Percentiles rank a stretch among this genome's conserved stretches.
Conservation (phyloP, 2,888 invertebrate genomes). For the Frankliniella fusca region DNA sequence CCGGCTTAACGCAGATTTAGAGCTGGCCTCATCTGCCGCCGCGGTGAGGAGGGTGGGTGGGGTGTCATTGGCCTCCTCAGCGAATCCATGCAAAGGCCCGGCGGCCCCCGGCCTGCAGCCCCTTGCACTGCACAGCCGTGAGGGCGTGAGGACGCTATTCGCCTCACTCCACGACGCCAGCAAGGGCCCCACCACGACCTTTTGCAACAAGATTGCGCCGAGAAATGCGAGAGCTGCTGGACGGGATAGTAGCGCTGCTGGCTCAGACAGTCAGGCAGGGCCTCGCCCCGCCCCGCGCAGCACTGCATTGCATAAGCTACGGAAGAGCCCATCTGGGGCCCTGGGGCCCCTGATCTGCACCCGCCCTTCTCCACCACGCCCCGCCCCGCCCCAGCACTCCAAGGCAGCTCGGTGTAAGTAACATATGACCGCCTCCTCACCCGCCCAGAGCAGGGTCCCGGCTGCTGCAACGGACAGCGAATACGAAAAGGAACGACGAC, state of each 20-base stretch:
- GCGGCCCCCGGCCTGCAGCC: too few species aligned
- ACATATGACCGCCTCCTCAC: background rate
- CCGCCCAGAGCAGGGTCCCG: background rate
- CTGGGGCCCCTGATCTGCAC: too few species aligned
- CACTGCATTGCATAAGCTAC: too few species aligned
- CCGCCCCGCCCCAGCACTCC: background rate
- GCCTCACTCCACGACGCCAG: too few species aligned
- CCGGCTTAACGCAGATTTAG: constrained; percentile 21
- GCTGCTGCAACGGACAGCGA: background rate
- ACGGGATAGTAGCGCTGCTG: too few species aligned
- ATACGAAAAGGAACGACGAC: background rate
- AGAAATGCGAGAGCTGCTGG: too few species aligned
- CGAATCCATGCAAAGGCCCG: too few species aligned
- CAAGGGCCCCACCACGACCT: too few species aligned
- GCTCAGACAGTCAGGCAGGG: background rate
- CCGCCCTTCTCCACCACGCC: background rate
- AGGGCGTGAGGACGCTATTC: too few species aligned
- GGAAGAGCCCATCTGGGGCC: too few species aligned
- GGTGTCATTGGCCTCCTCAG: background rate
- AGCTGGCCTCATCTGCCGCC: background rate
- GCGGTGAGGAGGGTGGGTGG: background rate
- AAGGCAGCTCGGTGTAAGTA: background rate
- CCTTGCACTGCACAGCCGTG: too few species aligned
- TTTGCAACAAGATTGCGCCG: too few species aligned
- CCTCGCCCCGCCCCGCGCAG: background rate